phyloP scores from a whole-genome alignment of 2,888 invertebrate species.

The Andrena marginata region DNA sequence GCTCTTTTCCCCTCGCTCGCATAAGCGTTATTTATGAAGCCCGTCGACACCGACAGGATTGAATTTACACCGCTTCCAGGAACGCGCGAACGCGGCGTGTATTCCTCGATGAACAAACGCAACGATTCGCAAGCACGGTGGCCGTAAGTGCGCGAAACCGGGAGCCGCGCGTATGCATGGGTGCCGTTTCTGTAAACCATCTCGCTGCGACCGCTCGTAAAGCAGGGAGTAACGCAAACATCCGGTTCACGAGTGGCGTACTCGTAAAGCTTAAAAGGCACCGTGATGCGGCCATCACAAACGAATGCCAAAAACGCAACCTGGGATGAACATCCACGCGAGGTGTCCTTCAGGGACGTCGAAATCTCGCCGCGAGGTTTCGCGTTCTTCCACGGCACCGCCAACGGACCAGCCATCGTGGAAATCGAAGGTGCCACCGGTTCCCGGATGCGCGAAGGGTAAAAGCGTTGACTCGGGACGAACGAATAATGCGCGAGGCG shows the following conservation, averaged over 20 bases:
- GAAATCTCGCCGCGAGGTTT: background rate
- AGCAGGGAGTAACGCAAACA: slow-evolving; percentile 61
- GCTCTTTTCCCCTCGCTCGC: background rate
- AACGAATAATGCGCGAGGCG: slow-evolving; percentile 27
- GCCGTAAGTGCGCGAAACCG: slow-evolving; percentile 9
- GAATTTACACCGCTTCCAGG: background rate
- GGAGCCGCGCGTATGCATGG: slow-evolving; percentile 37
- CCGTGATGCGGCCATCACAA: slow-evolving; percentile 22
- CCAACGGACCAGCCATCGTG: background rate
- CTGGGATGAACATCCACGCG: background rate
- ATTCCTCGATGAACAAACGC: slow-evolving; percentile 6
- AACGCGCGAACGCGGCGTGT: background rate
- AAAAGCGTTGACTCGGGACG: background rate
- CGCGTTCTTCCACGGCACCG: too few relatives aligned
- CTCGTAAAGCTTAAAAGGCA: slow-evolving; percentile 61
- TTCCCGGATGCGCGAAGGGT: background rate
- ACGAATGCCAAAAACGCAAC: slow-evolving; percentile 24
- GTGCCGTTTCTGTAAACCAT: slow-evolving; percentile 48
- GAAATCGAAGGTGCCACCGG: background rate
- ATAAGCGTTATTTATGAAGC: background rate
- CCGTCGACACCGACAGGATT: background rate
- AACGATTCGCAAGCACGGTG: slow-evolving; percentile 3
- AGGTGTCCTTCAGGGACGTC: background rate
- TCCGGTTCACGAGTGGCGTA: slow-evolving; percentile 59
- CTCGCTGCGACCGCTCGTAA: slow-evolving; percentile 59